Evolutionary conservation across 2,888 invertebrate species (phyloP).

Genomic region (Metallyticus violacea): DNA sequence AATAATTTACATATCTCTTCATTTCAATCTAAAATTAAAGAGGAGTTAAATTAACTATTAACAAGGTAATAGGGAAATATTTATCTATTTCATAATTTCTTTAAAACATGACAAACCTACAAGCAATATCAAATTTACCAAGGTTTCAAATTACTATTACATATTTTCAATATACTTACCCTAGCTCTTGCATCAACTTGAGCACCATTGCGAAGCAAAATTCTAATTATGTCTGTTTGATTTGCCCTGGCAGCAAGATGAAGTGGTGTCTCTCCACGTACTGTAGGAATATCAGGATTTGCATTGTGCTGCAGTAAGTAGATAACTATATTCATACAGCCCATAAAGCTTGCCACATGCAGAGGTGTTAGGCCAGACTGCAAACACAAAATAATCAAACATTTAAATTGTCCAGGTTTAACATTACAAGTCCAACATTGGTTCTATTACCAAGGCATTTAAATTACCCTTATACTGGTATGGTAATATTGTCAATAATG

Average conservation of each 20-base stretch:
- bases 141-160: too few relatives aligned
- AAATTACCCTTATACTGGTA: too few relatives aligned
- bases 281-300: conserved; percentile 89
- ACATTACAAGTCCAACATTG: background rate
- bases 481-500: too few relatives aligned
- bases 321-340: conserved; percentile 98
- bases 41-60: too few relatives aligned
- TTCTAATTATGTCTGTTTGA: conserved; percentile 95
- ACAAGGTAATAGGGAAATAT: too few relatives aligned
- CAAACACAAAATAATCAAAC: conserved; percentile 33
- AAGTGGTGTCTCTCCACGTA: conserved; percentile 93
- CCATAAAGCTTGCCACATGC: conserved; percentile 99
- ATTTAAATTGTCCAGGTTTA: too few relatives aligned
- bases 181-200: conserved; percentile 70
- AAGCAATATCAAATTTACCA: too few relatives aligned
- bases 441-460: background rate
- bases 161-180: conserved; percentile 47
- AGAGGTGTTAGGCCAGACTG: conserved; percentile 89
- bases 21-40: too few relatives aligned
- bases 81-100: too few relatives aligned
- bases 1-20: too few relatives aligned
- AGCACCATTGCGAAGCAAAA: conserved; percentile 90
- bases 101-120: too few relatives aligned
- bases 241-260: conserved; percentile 96
- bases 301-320: conserved; percentile 93